Evolutionary conservation across 2,797 vertebrate genomes (phyloP), one percentile per base, ranked within the genome.

Genomic region (Aplochiton taeniatus): DNA sequence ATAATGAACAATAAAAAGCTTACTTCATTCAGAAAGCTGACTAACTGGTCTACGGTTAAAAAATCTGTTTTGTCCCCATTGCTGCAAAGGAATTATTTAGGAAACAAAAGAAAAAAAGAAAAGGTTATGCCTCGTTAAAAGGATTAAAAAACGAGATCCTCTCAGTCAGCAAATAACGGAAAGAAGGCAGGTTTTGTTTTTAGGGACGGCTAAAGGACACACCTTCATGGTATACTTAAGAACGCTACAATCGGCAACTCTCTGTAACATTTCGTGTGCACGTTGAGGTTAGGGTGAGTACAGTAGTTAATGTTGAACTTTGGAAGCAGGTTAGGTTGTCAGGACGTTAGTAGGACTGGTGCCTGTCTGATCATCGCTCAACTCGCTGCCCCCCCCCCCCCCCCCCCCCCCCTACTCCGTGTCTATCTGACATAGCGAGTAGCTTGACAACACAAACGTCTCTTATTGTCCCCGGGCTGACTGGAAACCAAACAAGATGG

Each of bases 11-110:
- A 97, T 97, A 91, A 92, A 97, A 94, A 96, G 95, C 97, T 99
- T 99, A 99, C 98, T 98, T 99, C 97, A 95, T 99, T 99, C 95
- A 99, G 97, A 99, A 99, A 99, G 97, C 96, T 99, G 97, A 99
- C 98, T 98, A 99, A 98, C 95, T 99, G 97, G 94, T 98, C 98
- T 99, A 99, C 95, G 92, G 95, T 98, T 99, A 99, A 99, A 98
- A 95, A 98, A 98, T 99, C 98, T 94, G 93, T 97, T 97, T 98
- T 98, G 95, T 95, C 96, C 94, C 96, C 98, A 95, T 98, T 99
- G 96, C 98, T 99, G 97, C 92, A 98, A 98, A 98, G 94, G 92
- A 96, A 98, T 97, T 94, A 91, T 96, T 97, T 95, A 96, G 92
- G 93, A 93, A 94, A 84, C 82, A 90, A 90, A 89, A 62, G 3